Conservation (phyloP, 2,888 invertebrate species). For the Panopea generosa region DNA sequence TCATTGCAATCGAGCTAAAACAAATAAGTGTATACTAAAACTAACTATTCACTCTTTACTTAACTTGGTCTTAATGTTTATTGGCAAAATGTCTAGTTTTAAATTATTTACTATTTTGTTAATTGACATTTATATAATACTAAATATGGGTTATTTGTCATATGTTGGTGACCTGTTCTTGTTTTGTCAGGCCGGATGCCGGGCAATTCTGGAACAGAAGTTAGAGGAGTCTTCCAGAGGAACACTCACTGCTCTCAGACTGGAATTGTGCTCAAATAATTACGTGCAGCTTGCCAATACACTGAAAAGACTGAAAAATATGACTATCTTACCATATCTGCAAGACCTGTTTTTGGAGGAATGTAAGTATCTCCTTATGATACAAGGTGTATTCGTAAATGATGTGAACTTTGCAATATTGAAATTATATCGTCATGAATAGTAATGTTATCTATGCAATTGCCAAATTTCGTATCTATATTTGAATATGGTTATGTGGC, state of each 20-base stretch:
- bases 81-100: too few relatives aligned
- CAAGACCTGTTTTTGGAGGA: slow-evolving; percentile 83
- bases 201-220: slow-evolving; percentile 45
- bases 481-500: too few relatives aligned
- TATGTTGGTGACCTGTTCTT: too few relatives aligned
- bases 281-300: slow-evolving; percentile 77
- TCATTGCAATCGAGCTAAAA: too few relatives aligned
- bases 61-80: too few relatives aligned
- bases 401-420: background rate
- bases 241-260: slow-evolving; percentile 62
- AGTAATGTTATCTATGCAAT: too few relatives aligned
- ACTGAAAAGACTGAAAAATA: slow-evolving; percentile 66
- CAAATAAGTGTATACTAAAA: too few relatives aligned
- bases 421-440: too few relatives aligned
- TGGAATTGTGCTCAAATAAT: slow-evolving; percentile 81
- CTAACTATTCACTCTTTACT: too few relatives aligned
- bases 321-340: slow-evolving; percentile 66
- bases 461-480: background rate
- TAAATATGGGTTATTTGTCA: too few relatives aligned
- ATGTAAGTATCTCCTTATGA: slow-evolving; percentile 66
- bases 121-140: too few relatives aligned
- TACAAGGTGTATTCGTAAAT: background rate
- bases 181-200: slow-evolving; percentile 73
- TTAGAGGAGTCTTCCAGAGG: slow-evolving; percentile 53
- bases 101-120: too few relatives aligned